phyloP scores from a whole-genome alignment of 1,140 invertebrate genomes.

The Andricus grossulariae region DNA sequence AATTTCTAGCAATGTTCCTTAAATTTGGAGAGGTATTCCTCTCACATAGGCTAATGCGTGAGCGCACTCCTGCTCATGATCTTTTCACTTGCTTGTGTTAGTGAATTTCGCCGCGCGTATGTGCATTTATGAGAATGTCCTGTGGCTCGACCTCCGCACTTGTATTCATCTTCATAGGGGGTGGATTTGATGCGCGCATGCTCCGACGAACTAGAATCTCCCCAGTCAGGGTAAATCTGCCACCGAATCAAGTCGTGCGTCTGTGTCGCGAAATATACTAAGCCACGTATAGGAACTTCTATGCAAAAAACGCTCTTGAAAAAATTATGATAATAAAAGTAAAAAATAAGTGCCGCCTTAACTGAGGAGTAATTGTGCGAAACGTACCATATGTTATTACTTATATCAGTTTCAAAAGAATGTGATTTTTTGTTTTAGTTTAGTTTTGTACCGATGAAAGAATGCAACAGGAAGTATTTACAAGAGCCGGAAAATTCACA shows the following conservation, averaged over 20 bases:
- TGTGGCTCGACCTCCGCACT: background rate
- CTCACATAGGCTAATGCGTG: constrained; percentile 50
- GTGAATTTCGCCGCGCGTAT: constrained; percentile 41
- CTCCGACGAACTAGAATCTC: constrained; percentile 69
- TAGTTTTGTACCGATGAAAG: background rate
- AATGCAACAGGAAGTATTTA: background rate
- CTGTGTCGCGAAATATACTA: constrained; percentile 37
- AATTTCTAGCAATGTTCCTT: constrained; percentile 47
- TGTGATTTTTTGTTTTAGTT: background rate
- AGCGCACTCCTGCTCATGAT: constrained; percentile 54
- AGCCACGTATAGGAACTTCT: background rate
- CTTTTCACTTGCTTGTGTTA: constrained; percentile 45
- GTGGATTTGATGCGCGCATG: constrained; percentile 71
- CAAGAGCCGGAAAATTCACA: background rate
- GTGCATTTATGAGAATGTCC: constrained; percentile 39
- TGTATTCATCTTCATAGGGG: constrained; percentile 57
- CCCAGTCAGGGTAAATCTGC: constrained; percentile 74
- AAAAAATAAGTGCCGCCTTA: background rate
- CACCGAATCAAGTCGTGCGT: constrained; percentile 71
- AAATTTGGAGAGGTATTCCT: constrained; percentile 49
- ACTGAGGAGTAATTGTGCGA: background rate
- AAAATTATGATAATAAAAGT: background rate
- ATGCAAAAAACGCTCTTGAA: background rate
- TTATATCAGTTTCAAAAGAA: too few relatives aligned
- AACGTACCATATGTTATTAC: background rate